Base-by-base conservation (phyloP, 2,113 vertebrate species). In the Syngnathus floridae region DNA sequence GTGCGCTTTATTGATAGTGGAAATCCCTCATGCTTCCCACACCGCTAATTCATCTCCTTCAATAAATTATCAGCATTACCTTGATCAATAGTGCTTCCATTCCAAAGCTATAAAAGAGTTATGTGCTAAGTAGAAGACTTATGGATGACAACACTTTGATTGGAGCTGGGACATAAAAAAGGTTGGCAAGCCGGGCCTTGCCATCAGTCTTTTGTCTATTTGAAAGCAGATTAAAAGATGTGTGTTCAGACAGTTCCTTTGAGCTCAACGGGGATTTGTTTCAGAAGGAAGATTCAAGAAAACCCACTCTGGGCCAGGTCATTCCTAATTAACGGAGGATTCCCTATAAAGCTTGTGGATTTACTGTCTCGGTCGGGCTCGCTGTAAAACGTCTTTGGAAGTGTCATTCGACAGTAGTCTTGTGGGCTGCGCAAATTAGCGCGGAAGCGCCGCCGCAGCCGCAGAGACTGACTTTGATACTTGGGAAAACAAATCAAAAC, bases 281-380 rank as follows among this genome's bases (percentile, higher is more conserved):
- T 81, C 72, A 46, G 64, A 72, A 77, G 73, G 64, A 72, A 77
- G 73, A 71, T 55, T 55, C 8, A 19, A 60, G 48, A 61, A 69
- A 69, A 75, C 62, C 62, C 4, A 1, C 56, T 67, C 22, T 0
- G 31, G 40, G 40, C 60, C 66, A 75, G 76, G 76, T 84, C 73
- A 82, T 78, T 79, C 70, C 67, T 77, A 79, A 84, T 87, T 79
- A 85, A 72, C 66, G 11, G 35, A 79, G 79, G 83, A 85, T 85
- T 84, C 72, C 67, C 67, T 54, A 48, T 66, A 70, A 79, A 78
- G 72, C 72, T 78, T 71, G 59, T 22, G 75, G 80, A 75, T 81
- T 84, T 77, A 81, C 65, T 51, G 22, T 63, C 62, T 61, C 16
- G 14, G 67, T 1, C 26, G 26, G 2, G 56, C 61, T 59, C 22